A percentile compares a stretch with the other conserved stretches of the same genome.
Conservation (phyloP, 2,888 invertebrate species). For the Hirtodrosophila alboralis region DNA sequence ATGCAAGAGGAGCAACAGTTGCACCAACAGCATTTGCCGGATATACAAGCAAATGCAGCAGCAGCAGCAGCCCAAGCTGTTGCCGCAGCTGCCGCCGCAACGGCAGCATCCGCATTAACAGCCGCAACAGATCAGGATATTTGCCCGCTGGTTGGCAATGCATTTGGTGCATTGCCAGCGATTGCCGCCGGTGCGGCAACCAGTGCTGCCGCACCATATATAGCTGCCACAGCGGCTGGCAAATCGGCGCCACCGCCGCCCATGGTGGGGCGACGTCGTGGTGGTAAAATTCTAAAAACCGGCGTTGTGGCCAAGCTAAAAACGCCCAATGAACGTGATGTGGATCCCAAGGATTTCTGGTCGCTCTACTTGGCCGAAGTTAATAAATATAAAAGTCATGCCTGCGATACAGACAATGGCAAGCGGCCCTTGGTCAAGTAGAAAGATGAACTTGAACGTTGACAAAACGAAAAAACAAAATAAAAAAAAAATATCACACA, state of each 20-base stretch:
- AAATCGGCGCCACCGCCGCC: conserved; percentile 84
- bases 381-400: conserved; percentile 95
- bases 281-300: conserved; percentile 94
- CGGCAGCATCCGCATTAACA: conserved; percentile 7
- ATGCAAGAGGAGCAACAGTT: conserved; percentile 86
- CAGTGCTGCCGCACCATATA: conserved; percentile 70
- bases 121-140: conserved; percentile 8
- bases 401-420: conserved; percentile 95
- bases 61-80: conserved; percentile 10
- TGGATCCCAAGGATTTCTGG: conserved; percentile 93
- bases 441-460: conserved; percentile 53
- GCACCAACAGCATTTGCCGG: conserved; percentile 2
- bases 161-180: conserved; percentile 50
- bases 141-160: conserved; percentile 1
- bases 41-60: conserved; percentile 11
- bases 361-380: conserved; percentile 97
- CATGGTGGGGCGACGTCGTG: conserved; percentile 92
- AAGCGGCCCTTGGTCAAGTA: conserved; percentile 96
- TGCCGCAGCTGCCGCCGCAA: conserved; percentile 5
- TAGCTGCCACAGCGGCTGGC: conserved; percentile 70
- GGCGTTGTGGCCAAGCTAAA: conserved; percentile 94
- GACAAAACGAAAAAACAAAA: background rate
- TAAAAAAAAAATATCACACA: background rate
- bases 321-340: conserved; percentile 85
- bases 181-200: conserved; percentile 62